Percentiles rank a stretch among this genome's conserved stretches.
Conservation (phyloP, 2,888 invertebrate species). For the Macrostomum cliftonense region DNA sequence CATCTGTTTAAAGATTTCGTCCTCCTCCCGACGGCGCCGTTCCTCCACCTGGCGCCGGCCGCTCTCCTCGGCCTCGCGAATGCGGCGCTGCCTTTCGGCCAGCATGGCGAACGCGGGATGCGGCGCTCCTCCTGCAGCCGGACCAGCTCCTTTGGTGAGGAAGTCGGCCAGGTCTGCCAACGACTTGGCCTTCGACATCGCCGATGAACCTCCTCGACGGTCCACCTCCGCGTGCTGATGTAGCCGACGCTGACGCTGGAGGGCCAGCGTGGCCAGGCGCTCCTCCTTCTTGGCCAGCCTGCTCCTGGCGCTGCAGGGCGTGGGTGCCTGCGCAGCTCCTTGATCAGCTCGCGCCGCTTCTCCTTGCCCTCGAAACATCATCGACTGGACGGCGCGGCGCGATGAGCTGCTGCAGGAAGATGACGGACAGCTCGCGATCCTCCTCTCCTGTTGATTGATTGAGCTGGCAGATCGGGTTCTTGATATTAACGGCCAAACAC, state of each 20-base stretch:
- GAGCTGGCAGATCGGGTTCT: too few relatives aligned
- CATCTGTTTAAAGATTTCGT: conserved; percentile 57
- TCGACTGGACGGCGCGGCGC: conserved; percentile 50
- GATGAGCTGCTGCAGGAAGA: conserved; percentile 49
- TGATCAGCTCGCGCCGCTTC: conserved; percentile 50
- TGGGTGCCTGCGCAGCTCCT: conserved; percentile 49
- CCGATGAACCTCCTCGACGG: conserved; percentile 16
- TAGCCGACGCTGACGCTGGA: conserved; percentile 30
- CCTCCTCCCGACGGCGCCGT: conserved; percentile 51
- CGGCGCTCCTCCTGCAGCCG: conserved; percentile 57
- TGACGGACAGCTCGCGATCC: conserved; percentile 42
- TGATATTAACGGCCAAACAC: too few relatives aligned
- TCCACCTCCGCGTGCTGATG: conserved; percentile 30
- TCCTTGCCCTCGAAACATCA: conserved; percentile 55
- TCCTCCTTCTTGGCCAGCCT: conserved; percentile 26
- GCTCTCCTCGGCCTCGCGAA: conserved; percentile 59
- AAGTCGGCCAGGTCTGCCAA: conserved; percentile 54
- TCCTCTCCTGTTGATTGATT: conserved; percentile 22
- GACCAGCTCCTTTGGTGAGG: conserved; percentile 54
- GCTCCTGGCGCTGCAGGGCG: conserved; percentile 46
- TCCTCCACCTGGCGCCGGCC: conserved; percentile 59
- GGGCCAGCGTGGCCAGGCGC: conserved; percentile 28
- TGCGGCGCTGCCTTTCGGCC: conserved; percentile 55
- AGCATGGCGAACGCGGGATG: conserved; percentile 56
- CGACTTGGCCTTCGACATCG: conserved; percentile 52